Evolutionary conservation across 2,113 vertebrate genomes (phyloP), one percentile per base, ranked within the genome.

Genomic region (Neomonachus schauinslandi): DNA sequence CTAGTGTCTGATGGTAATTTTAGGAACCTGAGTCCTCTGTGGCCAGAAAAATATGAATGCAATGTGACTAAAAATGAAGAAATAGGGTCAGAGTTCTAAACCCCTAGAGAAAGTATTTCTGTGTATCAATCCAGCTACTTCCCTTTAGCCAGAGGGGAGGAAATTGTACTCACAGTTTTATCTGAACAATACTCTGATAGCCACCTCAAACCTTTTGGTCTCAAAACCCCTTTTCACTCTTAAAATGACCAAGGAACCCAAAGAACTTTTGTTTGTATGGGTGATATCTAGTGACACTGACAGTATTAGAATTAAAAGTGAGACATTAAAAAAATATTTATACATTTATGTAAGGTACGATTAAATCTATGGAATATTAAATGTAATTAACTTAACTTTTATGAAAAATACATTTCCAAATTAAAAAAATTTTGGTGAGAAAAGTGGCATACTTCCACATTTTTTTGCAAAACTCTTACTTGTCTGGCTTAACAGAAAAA

Each of bases 331-430:
- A 24, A 76, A 80, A 92, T 76, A 89, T 39, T 74, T 81, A 79
- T 46, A 85, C 46, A 89, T 81, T 91, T 49, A 77, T 72, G 19
- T 80, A 57, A 83, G 59, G 21, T 36, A 79, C 77, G n/a, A 89
- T 36, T 86, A 93, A 82, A 77, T 91, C 4, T 13, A 87, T 71
- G 76, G 57, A 22, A 77, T 12, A 42, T 69, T 90, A 94, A 76
- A 95, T 16, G 49, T 28, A 63, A 80, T 55, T 57, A 83, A 36
- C 10, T 82, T 71, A 71, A 5, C 76, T 91, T 85, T 79, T 80
- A 74, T 80, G n/a, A 94, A 94, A 96, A 95, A 76, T 36, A n/a
- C 2, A 31, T 83, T 89, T 89, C 46, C 36, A 65, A 95, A 92
- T 79, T 21, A 74, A 91, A 92, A 85, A 71, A 80, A 49, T 55